A percentile compares a stretch with the other conserved stretches of the same genome.
These are phyloP conservation scores for Lacerta viridis DNA, from an alignment of 2,797 vertebrate species.

Conservation along the genomic window DNA sequence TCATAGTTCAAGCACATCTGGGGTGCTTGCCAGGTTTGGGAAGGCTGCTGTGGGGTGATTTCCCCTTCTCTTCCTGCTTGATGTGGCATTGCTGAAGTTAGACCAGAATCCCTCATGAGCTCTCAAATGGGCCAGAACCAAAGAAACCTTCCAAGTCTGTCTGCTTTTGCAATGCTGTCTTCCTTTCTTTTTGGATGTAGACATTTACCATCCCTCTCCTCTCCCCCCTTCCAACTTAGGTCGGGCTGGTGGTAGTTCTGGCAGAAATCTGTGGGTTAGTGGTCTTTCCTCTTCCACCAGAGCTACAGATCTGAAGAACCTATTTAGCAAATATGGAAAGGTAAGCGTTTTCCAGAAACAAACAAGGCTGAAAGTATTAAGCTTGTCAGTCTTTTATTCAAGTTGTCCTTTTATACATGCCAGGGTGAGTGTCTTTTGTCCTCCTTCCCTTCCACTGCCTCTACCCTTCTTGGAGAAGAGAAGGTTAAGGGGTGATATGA, in stretches of 20 bases:
- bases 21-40: no score
- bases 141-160: accelerated
- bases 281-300: conserved; percentile 96
- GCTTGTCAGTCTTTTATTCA: neutral
- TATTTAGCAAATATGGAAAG: conserved; percentile 98
- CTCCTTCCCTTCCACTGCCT: neutral
- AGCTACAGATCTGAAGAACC: conserved; percentile 96
- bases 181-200: neutral
- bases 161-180: neutral
- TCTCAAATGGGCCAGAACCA: neutral
- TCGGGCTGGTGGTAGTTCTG: conserved; percentile 77
- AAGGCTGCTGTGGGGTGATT: no score
- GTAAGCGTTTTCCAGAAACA: conserved; percentile 70
- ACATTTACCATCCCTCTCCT: neutral
- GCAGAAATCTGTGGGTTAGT: conserved; percentile 97
- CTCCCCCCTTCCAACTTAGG: conserved; percentile 58
- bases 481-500: no score
- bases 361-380: neutral
- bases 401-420: neutral
- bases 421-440: no score
- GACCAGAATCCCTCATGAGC: no score
- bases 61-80: no score
- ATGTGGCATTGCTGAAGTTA: neutral
- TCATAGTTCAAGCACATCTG: neutral
- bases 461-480: neutral